Percentiles rank a stretch among this genome's conserved stretches.
These are phyloP conservation scores for Orussus abietinus DNA, from an alignment of 1,140 invertebrate genomes.

Conservation along the genomic window DNA sequence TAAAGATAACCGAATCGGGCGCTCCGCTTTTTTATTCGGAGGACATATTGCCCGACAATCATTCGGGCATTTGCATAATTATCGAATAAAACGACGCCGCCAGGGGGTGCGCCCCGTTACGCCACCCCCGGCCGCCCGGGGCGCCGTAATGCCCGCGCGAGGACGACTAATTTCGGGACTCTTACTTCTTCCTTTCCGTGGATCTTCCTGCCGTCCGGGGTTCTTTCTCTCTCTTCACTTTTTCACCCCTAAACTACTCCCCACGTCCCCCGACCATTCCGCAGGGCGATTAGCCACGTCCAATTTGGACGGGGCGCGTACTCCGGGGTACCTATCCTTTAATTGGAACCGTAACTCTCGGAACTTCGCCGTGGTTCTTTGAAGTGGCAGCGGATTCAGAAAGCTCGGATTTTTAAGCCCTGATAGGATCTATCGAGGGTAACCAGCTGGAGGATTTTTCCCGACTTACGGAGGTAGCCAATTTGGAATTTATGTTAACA, in stretches of 20 bases:
- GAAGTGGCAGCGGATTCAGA: too few species aligned
- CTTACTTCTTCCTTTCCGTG: slow-evolving; percentile 20
- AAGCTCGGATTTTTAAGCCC: too few species aligned
- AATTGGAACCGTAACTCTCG: slow-evolving; percentile 46
- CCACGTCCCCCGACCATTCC: slow-evolving; percentile 13
- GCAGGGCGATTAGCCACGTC: slow-evolving; percentile 28
- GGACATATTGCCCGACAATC: slow-evolving; percentile 52
- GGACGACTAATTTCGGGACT: slow-evolving; percentile 41
- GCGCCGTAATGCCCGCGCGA: slow-evolving; percentile 16
- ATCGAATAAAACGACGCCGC: slow-evolving; percentile 46
- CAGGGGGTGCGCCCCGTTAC: too few species aligned
- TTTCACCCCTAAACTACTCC: background rate
- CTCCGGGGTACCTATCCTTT: slow-evolving; percentile 32
- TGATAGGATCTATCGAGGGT: too few species aligned
- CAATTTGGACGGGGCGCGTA: slow-evolving; percentile 32
- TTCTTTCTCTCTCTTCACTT: slow-evolving; percentile 15
- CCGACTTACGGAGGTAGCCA: too few species aligned
- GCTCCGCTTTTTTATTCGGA: slow-evolving; percentile 45
- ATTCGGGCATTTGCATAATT: slow-evolving; percentile 53
- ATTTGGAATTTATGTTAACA: too few species aligned
- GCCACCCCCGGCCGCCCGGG: slow-evolving; percentile 12
- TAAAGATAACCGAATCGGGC: slow-evolving; percentile 52
- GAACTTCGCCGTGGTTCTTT: too few species aligned
- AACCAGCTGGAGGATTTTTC: too few species aligned
- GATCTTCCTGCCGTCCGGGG: background rate